Evolutionary conservation across 2,888 invertebrate species (phyloP).

Genomic region (Fabriciana adippe): DNA sequence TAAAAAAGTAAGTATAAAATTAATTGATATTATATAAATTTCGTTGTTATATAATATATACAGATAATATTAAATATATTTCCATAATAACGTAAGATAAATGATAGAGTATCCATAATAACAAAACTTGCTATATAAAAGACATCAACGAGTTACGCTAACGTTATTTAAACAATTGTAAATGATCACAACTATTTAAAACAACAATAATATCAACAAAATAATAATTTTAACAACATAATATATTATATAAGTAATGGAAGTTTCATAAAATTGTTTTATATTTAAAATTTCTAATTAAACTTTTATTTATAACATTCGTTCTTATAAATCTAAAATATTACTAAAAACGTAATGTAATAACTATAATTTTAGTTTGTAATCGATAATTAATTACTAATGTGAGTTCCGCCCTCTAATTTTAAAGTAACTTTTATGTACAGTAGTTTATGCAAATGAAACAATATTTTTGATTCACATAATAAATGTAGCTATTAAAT

Average conservation of each 20-base stretch:
- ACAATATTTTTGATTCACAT: slow-evolving; percentile 5
- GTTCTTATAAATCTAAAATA: slow-evolving; percentile 6
- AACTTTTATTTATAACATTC: slow-evolving; percentile 10
- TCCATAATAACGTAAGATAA: too few relatives aligned
- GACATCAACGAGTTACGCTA: slow-evolving; percentile 39
- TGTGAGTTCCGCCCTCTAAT: slow-evolving; percentile 13
- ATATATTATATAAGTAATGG: too few relatives aligned
- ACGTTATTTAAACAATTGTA: not conserved
- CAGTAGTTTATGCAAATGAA: slow-evolving; percentile 24
- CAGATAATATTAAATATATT: too few relatives aligned
- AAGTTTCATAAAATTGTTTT: not conserved
- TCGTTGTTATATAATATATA: too few relatives aligned
- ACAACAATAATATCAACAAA: not conserved
- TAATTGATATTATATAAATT: too few relatives aligned
- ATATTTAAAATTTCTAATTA: slow-evolving; percentile 10
- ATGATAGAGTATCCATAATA: not conserved
- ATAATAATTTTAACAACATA: too few relatives aligned
- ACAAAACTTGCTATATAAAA: slow-evolving; percentile 33
- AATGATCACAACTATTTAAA: slow-evolving; percentile 9
- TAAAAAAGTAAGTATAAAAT: too few relatives aligned
- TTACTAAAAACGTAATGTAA: not conserved
- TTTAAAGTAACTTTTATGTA: slow-evolving; percentile 5
- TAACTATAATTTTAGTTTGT: slow-evolving; percentile 15
- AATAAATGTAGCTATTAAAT: slow-evolving; percentile 5
- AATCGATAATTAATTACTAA: slow-evolving; percentile 23